phyloP scores from a whole-genome alignment of 2,888 invertebrate genomes.

The Drosophila anomalipes region DNA sequence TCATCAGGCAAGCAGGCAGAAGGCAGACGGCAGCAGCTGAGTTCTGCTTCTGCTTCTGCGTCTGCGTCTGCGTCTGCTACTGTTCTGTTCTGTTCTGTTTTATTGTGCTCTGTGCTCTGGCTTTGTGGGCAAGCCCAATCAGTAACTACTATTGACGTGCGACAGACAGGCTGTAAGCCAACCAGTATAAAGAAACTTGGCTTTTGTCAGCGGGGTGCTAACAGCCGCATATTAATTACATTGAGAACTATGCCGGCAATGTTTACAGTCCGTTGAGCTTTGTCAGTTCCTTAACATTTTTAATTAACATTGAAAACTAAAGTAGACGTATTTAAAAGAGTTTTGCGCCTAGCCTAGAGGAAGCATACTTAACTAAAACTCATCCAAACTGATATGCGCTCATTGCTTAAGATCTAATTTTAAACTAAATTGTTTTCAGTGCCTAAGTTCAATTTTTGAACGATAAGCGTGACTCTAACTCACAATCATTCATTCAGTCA shows the following conservation, averaged over 20 bases:
- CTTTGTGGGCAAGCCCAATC: slow-evolving; percentile 43
- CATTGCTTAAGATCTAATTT: not conserved
- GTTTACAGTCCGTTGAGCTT: slow-evolving; percentile 54
- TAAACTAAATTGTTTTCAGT: not conserved
- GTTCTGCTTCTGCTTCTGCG: slow-evolving; percentile 6
- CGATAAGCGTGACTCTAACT: not conserved
- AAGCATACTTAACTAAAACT: not conserved
- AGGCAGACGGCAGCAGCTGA: slow-evolving; percentile 33
- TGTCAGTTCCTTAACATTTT: slow-evolving; percentile 36
- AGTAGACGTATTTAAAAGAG: not conserved
- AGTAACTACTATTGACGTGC: slow-evolving; percentile 39
- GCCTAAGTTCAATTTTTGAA: not conserved
- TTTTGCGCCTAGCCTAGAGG: not conserved
- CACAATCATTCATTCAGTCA: not conserved
- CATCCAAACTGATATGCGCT: not conserved
- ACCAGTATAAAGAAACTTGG: slow-evolving; percentile 19
- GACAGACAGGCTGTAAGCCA: slow-evolving; percentile 24
- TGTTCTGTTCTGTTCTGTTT: slow-evolving; percentile 1
- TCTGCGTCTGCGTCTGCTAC: no score
- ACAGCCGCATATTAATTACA: slow-evolving; percentile 61
- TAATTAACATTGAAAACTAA: slow-evolving; percentile 15
- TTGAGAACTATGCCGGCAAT: slow-evolving; percentile 53
- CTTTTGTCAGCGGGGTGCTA: slow-evolving; percentile 16
- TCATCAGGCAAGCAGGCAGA: slow-evolving; percentile 32
- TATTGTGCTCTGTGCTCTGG: slow-evolving; percentile 8